Evolutionary conservation across 1,140 invertebrate species (phyloP).

Genomic region (Streblospio benedicti): DNA sequence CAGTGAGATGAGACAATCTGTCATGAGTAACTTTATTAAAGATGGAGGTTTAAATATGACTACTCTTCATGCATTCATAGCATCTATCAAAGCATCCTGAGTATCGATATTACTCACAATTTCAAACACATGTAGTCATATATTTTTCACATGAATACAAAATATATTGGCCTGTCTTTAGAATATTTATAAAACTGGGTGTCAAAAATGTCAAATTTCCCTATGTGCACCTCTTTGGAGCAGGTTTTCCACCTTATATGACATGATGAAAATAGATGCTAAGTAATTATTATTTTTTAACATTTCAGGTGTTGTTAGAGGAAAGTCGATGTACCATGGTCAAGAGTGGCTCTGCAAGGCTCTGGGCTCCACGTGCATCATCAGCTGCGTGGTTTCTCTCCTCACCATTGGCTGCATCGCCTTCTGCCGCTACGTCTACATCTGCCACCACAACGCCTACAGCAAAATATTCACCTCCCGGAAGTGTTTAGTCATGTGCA

Average conservation of each 20-base stretch:
- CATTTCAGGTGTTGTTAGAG: constrained; percentile 5
- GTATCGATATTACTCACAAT: too few species aligned
- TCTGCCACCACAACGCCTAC: constrained; percentile 14
- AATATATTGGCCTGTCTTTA: background rate
- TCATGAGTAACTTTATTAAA: too few species aligned
- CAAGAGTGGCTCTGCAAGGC: constrained; percentile 15
- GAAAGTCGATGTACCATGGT: constrained; percentile 12
- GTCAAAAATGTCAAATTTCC: background rate
- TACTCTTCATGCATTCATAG: too few species aligned
- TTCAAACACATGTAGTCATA: background rate
- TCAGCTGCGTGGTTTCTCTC: constrained; percentile 17
- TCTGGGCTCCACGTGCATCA: constrained; percentile 16
- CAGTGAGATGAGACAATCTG: too few species aligned
- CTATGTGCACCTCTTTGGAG: background rate
- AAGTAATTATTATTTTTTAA: background rate
- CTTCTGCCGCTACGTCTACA: constrained; percentile 17
- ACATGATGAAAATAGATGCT: background rate
- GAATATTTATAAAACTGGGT: background rate
- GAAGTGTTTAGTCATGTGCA: constrained; percentile 12
- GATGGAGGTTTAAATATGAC: too few species aligned
- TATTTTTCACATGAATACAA: background rate
- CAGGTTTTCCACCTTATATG: background rate
- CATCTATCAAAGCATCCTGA: too few species aligned
- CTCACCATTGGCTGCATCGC: constrained; percentile 18
- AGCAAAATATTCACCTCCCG: constrained; percentile 10